Evolutionary conservation across 2,113 vertebrate species (phyloP).

Genomic region (Plecotus auritus): DNA sequence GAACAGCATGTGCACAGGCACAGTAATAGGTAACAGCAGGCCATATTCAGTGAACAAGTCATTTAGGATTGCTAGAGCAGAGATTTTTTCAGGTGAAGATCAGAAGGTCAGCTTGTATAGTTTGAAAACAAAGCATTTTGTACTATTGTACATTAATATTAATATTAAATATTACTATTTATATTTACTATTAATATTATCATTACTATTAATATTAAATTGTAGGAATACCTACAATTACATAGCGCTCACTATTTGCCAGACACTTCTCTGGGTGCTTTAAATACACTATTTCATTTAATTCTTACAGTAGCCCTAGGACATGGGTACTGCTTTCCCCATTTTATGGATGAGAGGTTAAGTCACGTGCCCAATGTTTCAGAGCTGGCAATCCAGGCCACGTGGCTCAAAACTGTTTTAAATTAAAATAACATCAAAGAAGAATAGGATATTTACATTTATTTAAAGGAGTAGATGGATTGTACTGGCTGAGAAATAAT

Average conservation of each 20-base stretch:
- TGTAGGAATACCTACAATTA: background rate
- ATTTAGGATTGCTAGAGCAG: background rate
- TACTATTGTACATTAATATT: background rate
- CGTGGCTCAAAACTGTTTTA: background rate
- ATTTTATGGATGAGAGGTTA: background rate
- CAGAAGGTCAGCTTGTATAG: background rate
- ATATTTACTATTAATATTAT: background rate
- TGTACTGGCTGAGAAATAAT: background rate
- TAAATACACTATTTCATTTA: background rate
- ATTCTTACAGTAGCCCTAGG: background rate
- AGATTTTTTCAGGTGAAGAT: background rate
- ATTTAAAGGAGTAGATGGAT: background rate
- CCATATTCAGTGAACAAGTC: background rate
- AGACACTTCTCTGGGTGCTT: background rate
- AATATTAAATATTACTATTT: background rate
- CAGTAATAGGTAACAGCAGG: background rate
- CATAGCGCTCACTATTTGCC: background rate
- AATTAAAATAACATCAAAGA: background rate
- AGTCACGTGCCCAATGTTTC: background rate
- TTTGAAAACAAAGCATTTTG: background rate
- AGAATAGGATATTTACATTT: background rate
- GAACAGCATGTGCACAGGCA: background rate
- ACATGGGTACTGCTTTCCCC: background rate
- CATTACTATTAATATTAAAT: background rate
- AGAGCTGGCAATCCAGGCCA: background rate